Base-by-base conservation (phyloP, 2,888 invertebrate species). In the Eulithis testata region DNA sequence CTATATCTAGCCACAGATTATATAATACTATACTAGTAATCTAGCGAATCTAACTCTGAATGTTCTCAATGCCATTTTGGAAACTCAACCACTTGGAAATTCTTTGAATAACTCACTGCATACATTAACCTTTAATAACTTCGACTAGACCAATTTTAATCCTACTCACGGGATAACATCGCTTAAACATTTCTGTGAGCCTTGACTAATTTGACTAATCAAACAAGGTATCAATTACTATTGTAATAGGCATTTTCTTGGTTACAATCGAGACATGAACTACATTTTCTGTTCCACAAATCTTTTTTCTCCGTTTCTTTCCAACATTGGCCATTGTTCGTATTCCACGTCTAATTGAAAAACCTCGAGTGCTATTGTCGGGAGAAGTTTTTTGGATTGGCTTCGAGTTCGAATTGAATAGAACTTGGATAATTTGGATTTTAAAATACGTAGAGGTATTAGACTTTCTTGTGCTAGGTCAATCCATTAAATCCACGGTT, bases 301-400 rank as follows among this genome's bases (percentile, higher is more conserved):
- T 52, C 8, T 59, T 63, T 49, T 53, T 63, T 59, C 63, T 53
- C 44, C 51, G 44, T 54, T 63, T 53, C 44, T 55, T 58, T 63
- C 45, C 60, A 57, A 21, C 61, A 56, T 67, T 63, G 58, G 52
- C 70, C 53, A 66, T 74, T 68, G 73, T 74, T 60, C 63, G 65
- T 65, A 65, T 67, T 73, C 69, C 63, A 62, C 57, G 65, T 67
- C 70, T 73, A 70, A 73, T 74, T 71, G 74, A 70, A 74, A 73
- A 61, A 63, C 60, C 65, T 60, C 66, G 65, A 66, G 68, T 69
- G 65, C 72, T 65, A 69, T 71, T 69, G 71, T 70, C 68, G 56
- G 69, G 62, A 40, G 56, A 60, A 56, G 66, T 70, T 70, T 69
- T 68, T 60, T 45, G 54, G 63, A 66, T 60, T 70, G 64, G 63